Evolutionary conservation across 2,797 vertebrate species (phyloP), one percentile per base, ranked within the genome.

Genomic region (Vespertilio murinus): DNA sequence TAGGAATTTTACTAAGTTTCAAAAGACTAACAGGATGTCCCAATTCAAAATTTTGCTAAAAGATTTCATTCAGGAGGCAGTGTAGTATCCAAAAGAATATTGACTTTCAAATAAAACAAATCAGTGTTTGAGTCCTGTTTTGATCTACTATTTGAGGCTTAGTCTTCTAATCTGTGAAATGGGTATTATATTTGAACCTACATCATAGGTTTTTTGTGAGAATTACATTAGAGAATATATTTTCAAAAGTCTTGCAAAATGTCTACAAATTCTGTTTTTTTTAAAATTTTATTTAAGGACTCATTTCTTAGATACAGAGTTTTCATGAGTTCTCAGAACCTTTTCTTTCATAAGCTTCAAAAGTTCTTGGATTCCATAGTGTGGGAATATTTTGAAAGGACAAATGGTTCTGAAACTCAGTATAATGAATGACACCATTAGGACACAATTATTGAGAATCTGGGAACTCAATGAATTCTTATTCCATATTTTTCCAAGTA

Each of bases 151-250:
- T 30, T 30, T 45, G 25, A 85, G 67, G 25, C 52, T 69, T n/a
- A n/a, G 40, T 90, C 61, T 83, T 91, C 16, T 84, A 52, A 71
- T 92, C n/a, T 92, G 35, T 92, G 75, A 90, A 94, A 95, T 78
- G 16, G 23, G 4, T 23, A 75, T 90, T 84, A 47, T 69, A 67
- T 80, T 77, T 79, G 71, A 86, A 61, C 3, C n/a, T 22, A 85
- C 30, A 11, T 86, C 59, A 61, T 54, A 71, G 42, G 54, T 10
- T 52, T 30, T 86, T 75, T 49, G 10, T 90, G 77, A 81, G 40
- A 89, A 94, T 80, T 73, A 64, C 38, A 80, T 74, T 47, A 78
- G 49, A 86, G 38, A 84, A 64, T 35, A 30, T 35, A 42, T 64
- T 52, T 61, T 30, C 20, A 74, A 49, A 42, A 3, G 6, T 77